Base-by-base conservation (phyloP, 2,888 invertebrate genomes). In the Eledona agricola region DNA sequence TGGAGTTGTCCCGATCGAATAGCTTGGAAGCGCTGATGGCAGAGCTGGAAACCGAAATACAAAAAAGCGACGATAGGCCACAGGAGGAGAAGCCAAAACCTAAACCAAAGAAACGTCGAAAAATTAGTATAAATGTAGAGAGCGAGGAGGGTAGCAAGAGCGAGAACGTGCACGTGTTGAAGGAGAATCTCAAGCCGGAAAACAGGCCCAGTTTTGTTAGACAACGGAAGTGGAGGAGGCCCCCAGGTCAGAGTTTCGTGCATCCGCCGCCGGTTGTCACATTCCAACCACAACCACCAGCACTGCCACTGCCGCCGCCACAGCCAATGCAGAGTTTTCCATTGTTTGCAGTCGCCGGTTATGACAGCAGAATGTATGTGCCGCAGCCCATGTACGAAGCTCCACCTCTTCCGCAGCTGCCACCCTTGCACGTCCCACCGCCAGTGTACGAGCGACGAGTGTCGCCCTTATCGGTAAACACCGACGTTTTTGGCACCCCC, bases 1-100 rank as follows among this genome's bases (percentile, higher is more conserved):
- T 5, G 9, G 75, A 77, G 60, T 70, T 78, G 15, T 75, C 78
- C 54, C 77, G 78, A 47, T 73, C 78, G 31, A 77, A 76, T 56
- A 81, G 80, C 62, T 68, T 81, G 29, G 81, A 81, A 49, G 77
- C 77, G 2, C 63, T 81, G 17, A 80, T 81, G 77, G 74, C 79
- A 40, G 80, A 81, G 58, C 73, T 81, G 64, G 80, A 81, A 51
- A 72, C 74, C 46, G 80, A 80, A 66, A 79, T 80, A 59, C 72
- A 72, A 50, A 70, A 72, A 35, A 59, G 63, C 19, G 37, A 58
- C 10, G 58, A 51, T 34, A 51, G 45, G 16, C 5, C 37, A 31
- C 20, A 37, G 25, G 37, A 47, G 7, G 53, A 23, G 58, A 62
- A 57, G 55, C 25, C 23, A 10, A 64, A 66, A 31, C 37, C 22